phyloP scores from a whole-genome alignment of 2,797 vertebrate species.

The Peromyscus attwateri region DNA sequence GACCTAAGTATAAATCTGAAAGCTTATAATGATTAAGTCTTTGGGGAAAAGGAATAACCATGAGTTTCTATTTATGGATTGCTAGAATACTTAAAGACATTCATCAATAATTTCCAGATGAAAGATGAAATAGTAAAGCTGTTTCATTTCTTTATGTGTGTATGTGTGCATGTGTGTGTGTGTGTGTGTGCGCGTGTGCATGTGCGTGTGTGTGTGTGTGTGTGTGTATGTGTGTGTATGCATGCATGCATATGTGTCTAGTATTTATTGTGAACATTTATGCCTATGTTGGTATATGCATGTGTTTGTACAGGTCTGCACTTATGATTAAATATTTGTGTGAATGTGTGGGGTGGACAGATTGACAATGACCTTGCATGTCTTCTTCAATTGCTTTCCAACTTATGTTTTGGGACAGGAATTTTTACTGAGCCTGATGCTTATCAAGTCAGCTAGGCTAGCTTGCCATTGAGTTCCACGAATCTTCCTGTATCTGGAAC shows the following conservation, averaged over 20 bases:
- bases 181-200: too few relatives aligned
- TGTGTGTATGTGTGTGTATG: too few relatives aligned
- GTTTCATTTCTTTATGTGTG: background rate
- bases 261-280: background rate
- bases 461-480: background rate
- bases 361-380: background rate
- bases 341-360: background rate
- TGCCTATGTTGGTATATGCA: background rate
- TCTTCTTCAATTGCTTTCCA: background rate
- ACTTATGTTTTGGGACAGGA: background rate
- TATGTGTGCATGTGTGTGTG: background rate
- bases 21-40: background rate
- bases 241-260: too few relatives aligned
- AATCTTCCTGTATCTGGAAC: background rate
- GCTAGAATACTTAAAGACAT: background rate
- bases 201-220: too few relatives aligned
- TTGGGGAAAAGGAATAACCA: background rate
- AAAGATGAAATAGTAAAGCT: background rate
- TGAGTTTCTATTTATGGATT: background rate
- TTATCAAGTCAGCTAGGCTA: background rate
- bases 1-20: background rate
- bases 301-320: background rate
- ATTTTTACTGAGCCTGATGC: background rate
- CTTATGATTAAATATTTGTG: background rate
- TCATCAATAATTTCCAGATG: background rate